Percentiles rank a stretch among this genome's conserved stretches.
phyloP scores from a whole-genome alignment of 2,888 invertebrate species.

The Drosophila barbarae region DNA sequence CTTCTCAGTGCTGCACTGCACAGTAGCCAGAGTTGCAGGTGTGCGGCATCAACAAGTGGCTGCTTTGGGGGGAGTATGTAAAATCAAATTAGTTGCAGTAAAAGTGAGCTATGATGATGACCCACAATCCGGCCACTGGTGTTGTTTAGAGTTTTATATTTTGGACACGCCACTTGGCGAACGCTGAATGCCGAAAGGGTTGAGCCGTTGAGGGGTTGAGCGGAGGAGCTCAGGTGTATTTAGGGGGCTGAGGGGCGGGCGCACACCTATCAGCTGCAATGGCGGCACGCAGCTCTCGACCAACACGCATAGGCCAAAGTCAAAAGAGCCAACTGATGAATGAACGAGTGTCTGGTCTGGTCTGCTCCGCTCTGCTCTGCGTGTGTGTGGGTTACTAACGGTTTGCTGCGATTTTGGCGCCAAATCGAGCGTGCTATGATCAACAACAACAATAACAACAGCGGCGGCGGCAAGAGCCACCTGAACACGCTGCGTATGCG shows the following conservation, averaged over 20 bases:
- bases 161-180: conserved; percentile 71
- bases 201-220: neutral
- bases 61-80: conserved; percentile 19
- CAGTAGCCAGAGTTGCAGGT: neutral
- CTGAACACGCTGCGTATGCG: conserved; percentile 64
- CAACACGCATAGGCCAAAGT: conserved; percentile 65
- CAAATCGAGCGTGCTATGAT: conserved; percentile 67
- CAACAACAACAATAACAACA: conserved; percentile 34
- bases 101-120: conserved; percentile 60
- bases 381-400: conserved; percentile 33
- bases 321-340: conserved; percentile 36
- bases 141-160: conserved; percentile 40
- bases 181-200: conserved; percentile 47
- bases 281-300: conserved; percentile 60
- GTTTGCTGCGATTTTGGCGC: conserved; percentile 65
- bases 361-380: conserved; percentile 30
- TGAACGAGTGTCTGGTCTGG: conserved; percentile 59
- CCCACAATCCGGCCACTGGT: conserved; percentile 47
- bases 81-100: conserved; percentile 49
- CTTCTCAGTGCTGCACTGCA: neutral
- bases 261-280: conserved; percentile 40
- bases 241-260: conserved; percentile 2
- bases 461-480: conserved; percentile 25
- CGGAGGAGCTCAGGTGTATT: neutral
- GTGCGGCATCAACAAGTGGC: conserved; percentile 26